Base-by-base conservation (phyloP, 2,113 vertebrate species). In the Bos taurus region DNA sequence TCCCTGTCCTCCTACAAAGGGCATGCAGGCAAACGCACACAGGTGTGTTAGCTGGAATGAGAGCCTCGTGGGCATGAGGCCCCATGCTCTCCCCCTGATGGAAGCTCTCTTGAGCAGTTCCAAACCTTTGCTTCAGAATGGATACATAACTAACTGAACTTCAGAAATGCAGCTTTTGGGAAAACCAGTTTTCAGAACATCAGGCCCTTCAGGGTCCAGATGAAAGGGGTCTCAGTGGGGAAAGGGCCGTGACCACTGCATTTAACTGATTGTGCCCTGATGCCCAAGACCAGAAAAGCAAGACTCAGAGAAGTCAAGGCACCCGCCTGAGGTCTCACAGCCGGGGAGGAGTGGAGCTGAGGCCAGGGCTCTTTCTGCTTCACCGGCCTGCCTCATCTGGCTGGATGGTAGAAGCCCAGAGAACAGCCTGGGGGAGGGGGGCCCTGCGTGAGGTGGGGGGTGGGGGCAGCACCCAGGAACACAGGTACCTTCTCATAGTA, bases 401-500 rank as follows among this genome's bases (percentile, higher is more conserved):
- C 0, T 0, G 40, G 43, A 8, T 7, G 48, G 17, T 1, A 14
- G 43, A 28, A 13, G 14, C 15, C 46, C 23, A 46, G 88, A 57
- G 30, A 12, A 4, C 26, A 2, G 60, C 36, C 36, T 28, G 43
- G n/a, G 64, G n/a, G 62, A 30, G 40, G 11, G 52, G 60, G 33
- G 3, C 43, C 48, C 17, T 12, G 3, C 2, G 19, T n/a, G 81
- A 6, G 33, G 17, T 0, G 26, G 89, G 81, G n/a, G 46, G 36
- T 0, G 16, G 80, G 80, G 6, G 28, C 7, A 2, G 40, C 0
- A 0, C 64, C 13, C 7, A 0, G 30, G 54, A 21, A 36, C 74
- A 26, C 3, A 25, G 30, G 84, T 99, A 99, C 99, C 99, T 99
- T 99, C 98, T 99, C 99, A 12, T 99, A 99, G 81, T 99, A 99